Conservation (phyloP, 1,140 invertebrate species). For the Zelostemma sp. region DNA sequence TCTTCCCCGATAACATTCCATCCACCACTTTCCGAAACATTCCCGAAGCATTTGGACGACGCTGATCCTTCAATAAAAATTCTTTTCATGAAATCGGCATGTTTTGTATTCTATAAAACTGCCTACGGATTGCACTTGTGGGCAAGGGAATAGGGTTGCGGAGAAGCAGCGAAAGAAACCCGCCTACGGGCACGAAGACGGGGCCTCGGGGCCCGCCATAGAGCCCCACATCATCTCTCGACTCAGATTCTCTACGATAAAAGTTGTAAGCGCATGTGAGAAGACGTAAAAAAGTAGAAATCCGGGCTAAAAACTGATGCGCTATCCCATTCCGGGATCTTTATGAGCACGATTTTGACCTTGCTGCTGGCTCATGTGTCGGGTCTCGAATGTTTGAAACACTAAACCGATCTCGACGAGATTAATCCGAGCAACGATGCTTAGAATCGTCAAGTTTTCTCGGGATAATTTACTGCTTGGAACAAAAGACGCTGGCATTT, state of each 20-base stretch:
- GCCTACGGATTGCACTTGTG: not conserved
- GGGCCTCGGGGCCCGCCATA: conserved; percentile 36
- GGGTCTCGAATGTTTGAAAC: conserved; percentile 44
- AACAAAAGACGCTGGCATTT: conserved; percentile 2
- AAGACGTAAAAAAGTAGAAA: conserved; percentile 35
- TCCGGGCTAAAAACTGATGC: conserved; percentile 30
- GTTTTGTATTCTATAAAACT: not conserved
- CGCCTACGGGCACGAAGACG: not conserved
- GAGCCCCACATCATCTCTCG: conserved; percentile 14
- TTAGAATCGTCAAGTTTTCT: conserved; percentile 36
- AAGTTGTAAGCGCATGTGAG: conserved; percentile 39
- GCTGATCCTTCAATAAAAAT: not conserved
- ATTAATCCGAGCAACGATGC: conserved; percentile 35
- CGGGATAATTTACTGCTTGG: conserved; percentile 3
- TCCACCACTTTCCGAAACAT: too few relatives aligned
- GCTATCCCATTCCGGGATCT: conserved; percentile 32
- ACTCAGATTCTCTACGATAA: conserved; percentile 39
- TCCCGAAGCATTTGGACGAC: too few relatives aligned
- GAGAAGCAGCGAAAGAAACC: not conserved
- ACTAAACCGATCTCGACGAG: conserved; percentile 24
- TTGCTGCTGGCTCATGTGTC: conserved; percentile 38
- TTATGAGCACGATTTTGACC: conserved; percentile 20
- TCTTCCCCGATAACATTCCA: too few relatives aligned
- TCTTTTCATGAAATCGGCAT: not conserved
- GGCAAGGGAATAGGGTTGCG: not conserved